Conservation (phyloP, 1,140 invertebrate species). For the Trichoplusia ni region DNA sequence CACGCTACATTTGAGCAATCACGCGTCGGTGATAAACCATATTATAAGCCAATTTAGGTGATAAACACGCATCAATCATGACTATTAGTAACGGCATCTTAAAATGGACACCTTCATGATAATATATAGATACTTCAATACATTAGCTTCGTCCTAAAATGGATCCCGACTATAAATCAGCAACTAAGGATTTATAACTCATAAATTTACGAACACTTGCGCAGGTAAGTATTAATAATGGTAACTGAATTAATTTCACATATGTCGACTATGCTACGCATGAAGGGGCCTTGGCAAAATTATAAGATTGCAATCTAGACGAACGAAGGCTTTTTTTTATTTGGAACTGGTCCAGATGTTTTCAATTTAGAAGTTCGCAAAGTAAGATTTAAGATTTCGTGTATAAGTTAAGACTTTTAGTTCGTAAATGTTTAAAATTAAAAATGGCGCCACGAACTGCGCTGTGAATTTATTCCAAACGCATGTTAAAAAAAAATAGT, state of each 20-base stretch:
- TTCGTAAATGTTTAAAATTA: background rate
- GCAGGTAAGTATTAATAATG: conserved; percentile 43
- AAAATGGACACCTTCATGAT: background rate
- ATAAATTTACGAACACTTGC: conserved; percentile 19
- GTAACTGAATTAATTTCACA: conserved; percentile 35
- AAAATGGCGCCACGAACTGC: too few relatives aligned
- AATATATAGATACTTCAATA: background rate
- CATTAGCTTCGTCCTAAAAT: conserved; percentile 30
- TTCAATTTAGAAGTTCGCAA: conserved; percentile 12
- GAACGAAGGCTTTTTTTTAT: background rate
- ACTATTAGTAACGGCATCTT: too few relatives aligned
- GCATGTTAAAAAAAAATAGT: too few relatives aligned
- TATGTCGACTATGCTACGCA: conserved; percentile 11
- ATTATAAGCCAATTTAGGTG: too few relatives aligned
- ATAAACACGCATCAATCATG: background rate
- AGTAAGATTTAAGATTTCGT: conserved; percentile 7
- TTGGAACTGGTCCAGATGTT: conserved; percentile 20
- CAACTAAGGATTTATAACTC: conserved; percentile 31
- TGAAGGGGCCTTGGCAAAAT: conserved; percentile 26
- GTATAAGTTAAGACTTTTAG: background rate
- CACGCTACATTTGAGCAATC: too few relatives aligned
- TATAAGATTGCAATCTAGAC: conserved; percentile 25
- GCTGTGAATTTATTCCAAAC: too few relatives aligned
- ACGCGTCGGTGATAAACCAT: too few relatives aligned
- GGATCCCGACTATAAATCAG: conserved; percentile 46